Base-by-base conservation (phyloP, 2,113 vertebrate genomes). In the Oncorhynchus clarkii region DNA sequence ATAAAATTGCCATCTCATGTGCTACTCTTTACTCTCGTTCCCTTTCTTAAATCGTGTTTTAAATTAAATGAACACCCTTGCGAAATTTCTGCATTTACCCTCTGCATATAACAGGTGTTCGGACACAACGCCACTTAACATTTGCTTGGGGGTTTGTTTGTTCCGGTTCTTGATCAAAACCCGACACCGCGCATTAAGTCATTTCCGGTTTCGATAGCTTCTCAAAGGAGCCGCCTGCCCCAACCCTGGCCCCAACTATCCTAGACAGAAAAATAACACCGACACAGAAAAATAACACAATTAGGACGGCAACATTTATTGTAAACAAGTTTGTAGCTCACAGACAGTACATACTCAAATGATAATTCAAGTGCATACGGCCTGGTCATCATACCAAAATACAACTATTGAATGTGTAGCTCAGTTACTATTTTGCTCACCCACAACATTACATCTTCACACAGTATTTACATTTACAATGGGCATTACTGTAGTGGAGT, bases 131-230 rank as follows among this genome's bases (percentile, higher is more conserved):
- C 6, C 9, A 12, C n/a, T 24, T 26, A 1, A 51, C 16, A 57
- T 66, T 78, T 82, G 67, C 72, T 60, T 39, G 2, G 66, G 54
- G 11, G 26, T 77, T 65, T 82, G 78, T 86, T 87, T 89, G 82
- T 92, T 91, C 88, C 88, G 84, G 88, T 87, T 82, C 65, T 86
- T 65, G 54, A 78, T 75, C 59, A 57, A 68, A 78, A 74, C 45
- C 78, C 59, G 9, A 66, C 4, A 8, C 59, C 39, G n/a, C 45
- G 31, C 0, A 0, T 11, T 2, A 70, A 79, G 86, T 82, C 59
- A 89, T 18, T 79, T 91, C 90, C 90, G 65, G 75, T 71, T 5
- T 67, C 29, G 49, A 26, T 16, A 5, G 34, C 60, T 8, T 16
- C 4, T 11, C 27, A 5, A 11, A 5, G 7, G 0, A 11, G 29